Evolutionary conservation across 2,113 vertebrate species (phyloP).

Genomic region (Oreocharis arfaki): DNA sequence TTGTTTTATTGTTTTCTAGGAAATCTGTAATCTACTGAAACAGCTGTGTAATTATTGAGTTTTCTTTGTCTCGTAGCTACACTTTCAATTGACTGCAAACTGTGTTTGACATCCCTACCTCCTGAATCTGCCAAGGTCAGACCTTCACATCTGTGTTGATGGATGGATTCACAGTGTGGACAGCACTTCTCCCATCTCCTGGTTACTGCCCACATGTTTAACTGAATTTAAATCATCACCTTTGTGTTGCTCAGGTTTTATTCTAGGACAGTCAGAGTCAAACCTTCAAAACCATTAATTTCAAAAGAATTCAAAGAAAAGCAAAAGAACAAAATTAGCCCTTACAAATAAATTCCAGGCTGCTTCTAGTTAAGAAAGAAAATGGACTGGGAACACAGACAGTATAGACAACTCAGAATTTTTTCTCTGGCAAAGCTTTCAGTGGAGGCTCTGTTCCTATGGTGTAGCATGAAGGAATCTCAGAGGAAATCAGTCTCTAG

Average conservation of each 20-base stretch:
- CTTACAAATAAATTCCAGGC: background rate
- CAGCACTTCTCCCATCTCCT: background rate
- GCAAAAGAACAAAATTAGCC: background rate
- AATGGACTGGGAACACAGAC: background rate
- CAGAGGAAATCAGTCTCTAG: background rate
- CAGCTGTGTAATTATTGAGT: background rate
- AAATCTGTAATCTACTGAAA: background rate
- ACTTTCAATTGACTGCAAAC: background rate
- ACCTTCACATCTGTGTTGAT: background rate
- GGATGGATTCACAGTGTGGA: background rate
- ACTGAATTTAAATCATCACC: background rate
- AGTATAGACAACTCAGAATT: background rate
- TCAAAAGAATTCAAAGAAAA: background rate
- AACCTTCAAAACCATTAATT: background rate
- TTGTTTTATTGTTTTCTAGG: background rate
- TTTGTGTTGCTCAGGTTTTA: background rate
- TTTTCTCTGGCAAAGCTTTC: background rate
- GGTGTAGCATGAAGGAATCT: background rate
- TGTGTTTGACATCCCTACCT: background rate
- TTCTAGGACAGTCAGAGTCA: background rate
- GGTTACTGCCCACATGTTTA: background rate
- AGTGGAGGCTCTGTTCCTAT: background rate
- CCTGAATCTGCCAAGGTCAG: constrained; percentile 12
- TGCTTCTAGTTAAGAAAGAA: background rate
- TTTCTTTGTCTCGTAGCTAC: background rate